A percentile compares a stretch with the other conserved stretches of the same genome.
Conservation (phyloP, 2,888 invertebrate species). For the Aphodius sticticus region DNA sequence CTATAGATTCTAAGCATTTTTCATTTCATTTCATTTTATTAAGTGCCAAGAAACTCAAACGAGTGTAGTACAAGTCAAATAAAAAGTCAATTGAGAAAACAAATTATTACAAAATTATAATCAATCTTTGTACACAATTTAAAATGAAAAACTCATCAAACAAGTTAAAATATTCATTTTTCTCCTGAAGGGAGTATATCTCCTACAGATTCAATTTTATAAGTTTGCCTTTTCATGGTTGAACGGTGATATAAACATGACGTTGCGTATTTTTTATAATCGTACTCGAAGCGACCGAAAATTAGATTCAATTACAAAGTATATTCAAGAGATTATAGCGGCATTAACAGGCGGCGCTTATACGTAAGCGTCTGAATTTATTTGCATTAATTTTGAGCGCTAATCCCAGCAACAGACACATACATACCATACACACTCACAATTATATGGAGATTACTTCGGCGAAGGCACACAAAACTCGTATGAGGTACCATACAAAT, state of each 20-base stretch:
- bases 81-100: too few species aligned
- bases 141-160: too few species aligned
- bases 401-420: neutral
- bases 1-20: too few species aligned
- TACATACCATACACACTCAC: neutral
- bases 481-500: neutral
- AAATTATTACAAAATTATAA: too few species aligned
- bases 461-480: neutral
- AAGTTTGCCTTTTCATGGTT: neutral
- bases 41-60: too few species aligned
- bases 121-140: too few species aligned
- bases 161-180: too few species aligned
- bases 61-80: too few species aligned
- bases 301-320: conserved; percentile 4
- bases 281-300: neutral
- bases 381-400: neutral
- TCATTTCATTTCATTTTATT: too few species aligned
- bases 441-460: neutral
- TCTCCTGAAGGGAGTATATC: too few species aligned
- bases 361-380: neutral
- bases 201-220: neutral
- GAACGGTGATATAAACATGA: neutral
- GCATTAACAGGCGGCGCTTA: neutral
- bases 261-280: neutral
- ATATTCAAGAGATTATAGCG: neutral